Percentiles rank a stretch among this genome's conserved stretches.
phyloP scores from a whole-genome alignment of 2,113 vertebrate species.

The Isichthys henryi region DNA sequence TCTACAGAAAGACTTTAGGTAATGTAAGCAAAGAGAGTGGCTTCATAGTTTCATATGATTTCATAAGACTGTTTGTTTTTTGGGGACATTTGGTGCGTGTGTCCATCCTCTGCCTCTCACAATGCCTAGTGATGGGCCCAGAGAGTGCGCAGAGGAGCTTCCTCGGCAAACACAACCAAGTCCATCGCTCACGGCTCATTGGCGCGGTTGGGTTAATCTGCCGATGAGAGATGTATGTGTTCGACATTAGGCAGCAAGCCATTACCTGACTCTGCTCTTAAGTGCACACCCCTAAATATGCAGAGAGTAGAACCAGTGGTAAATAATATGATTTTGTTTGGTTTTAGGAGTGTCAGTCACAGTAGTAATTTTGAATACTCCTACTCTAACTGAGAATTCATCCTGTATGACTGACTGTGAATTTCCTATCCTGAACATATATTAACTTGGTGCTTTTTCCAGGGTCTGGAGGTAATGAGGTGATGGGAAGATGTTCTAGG shows the following conservation, averaged over 20 bases:
- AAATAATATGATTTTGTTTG: background rate
- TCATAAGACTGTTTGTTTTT: slow-evolving; percentile 13
- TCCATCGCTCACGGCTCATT: background rate
- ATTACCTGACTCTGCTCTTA: background rate
- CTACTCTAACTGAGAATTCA: background rate
- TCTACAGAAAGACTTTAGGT: background rate
- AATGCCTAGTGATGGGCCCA: background rate
- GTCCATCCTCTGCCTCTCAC: background rate
- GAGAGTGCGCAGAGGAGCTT: background rate
- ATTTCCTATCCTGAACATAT: background rate
- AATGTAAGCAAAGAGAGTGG: background rate
- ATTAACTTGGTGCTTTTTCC: background rate
- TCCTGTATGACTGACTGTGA: background rate
- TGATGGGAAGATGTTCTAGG: background rate
- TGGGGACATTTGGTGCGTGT: background rate
- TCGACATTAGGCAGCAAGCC: background rate
- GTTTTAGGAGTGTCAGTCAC: background rate
- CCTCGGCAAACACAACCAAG: background rate
- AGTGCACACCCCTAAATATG: background rate
- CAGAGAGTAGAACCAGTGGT: background rate
- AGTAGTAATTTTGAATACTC: background rate
- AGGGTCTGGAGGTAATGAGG: background rate
- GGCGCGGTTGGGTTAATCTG: background rate
- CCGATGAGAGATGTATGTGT: background rate
- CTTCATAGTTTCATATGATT: background rate